Evolutionary conservation across 2,113 vertebrate species (phyloP).

Genomic region (Hemibagrus wyckioides): DNA sequence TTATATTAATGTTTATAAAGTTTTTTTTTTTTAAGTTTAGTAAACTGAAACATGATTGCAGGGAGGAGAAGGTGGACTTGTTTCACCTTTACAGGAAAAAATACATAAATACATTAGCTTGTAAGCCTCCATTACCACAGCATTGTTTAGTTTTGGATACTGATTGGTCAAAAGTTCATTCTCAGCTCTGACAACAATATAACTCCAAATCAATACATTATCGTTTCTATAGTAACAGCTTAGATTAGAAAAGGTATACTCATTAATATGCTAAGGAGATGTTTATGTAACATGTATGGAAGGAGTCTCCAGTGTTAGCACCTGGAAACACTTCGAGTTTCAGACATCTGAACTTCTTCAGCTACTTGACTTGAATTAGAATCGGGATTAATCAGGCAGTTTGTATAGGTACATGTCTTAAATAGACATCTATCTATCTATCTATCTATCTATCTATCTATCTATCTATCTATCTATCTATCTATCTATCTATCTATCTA

Average conservation of each 20-base stretch:
- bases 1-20: background rate
- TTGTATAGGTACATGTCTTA: no score
- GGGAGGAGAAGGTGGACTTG: background rate
- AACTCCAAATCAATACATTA: background rate
- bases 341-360: no score
- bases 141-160: background rate
- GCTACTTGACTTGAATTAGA: no score
- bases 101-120: background rate
- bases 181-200: background rate
- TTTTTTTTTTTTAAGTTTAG: no score
- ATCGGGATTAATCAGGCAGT: no score
- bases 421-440: no score
- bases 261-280: background rate
- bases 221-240: background rate
- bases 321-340: background rate
- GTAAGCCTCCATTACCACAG: background rate
- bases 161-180: background rate
- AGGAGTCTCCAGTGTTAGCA: background rate
- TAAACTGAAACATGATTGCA: background rate
- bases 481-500: no score
- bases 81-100: background rate
- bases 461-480: no score
- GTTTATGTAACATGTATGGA: background rate
- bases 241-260: background rate
- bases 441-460: no score